These are phyloP conservation scores for Lordiphosa stackelbergi DNA, from an alignment of 1,140 invertebrate species.

Conservation along the genomic window DNA sequence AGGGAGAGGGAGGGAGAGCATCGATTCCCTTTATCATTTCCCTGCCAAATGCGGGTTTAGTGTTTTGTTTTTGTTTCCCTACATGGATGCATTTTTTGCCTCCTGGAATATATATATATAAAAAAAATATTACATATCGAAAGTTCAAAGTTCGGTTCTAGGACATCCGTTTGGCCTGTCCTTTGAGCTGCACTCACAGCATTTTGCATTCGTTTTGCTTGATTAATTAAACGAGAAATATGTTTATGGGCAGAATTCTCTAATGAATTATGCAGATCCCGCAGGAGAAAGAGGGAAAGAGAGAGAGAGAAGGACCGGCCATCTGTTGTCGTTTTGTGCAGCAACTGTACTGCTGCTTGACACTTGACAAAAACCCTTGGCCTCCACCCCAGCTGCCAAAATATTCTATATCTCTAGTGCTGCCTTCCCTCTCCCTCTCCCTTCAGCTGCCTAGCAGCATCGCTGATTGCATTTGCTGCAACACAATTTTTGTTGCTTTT, in stretches of 20 bases:
- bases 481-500: slow-evolving; percentile 35
- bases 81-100: slow-evolving; percentile 10
- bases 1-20: slow-evolving; percentile 5
- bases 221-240: slow-evolving; percentile 71
- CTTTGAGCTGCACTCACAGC: slow-evolving; percentile 48
- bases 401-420: background rate
- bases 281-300: background rate
- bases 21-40: slow-evolving; percentile 2
- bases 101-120: slow-evolving; percentile 26
- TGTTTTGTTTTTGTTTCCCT: slow-evolving; percentile 40
- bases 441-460: slow-evolving; percentile 1
- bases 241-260: slow-evolving; percentile 52
- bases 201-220: slow-evolving; percentile 45
- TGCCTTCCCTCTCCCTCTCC: background rate
- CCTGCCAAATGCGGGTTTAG: slow-evolving; percentile 50
- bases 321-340: slow-evolving; percentile 25
- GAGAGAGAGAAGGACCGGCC: background rate
- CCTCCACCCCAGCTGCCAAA: slow-evolving; percentile 3
- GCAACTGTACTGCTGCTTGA: slow-evolving; percentile 37
- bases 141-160: slow-evolving; percentile 66
- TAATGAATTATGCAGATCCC: slow-evolving; percentile 52
- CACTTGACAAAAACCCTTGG: slow-evolving; percentile 39
- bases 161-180: slow-evolving; percentile 49
- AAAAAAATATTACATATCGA: slow-evolving; percentile 56
- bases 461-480: slow-evolving; percentile 52